phyloP scores from a whole-genome alignment of 2,797 vertebrate species.

The Tympanoctomys barrerae region DNA sequence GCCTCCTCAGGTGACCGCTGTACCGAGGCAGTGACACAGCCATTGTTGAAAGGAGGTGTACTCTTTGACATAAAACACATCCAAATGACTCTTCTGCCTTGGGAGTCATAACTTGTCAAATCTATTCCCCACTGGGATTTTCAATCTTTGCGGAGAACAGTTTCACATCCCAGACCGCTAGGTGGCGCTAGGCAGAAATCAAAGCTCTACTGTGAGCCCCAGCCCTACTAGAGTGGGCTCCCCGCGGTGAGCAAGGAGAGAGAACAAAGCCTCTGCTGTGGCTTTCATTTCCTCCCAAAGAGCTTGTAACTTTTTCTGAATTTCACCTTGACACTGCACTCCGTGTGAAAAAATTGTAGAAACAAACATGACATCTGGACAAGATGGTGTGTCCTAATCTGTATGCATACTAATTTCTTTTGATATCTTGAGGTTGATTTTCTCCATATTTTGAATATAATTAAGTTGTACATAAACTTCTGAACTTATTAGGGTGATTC shows the following conservation, averaged over 20 bases:
- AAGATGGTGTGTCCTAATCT: neutral
- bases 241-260: neutral
- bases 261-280: slow-evolving; percentile 15
- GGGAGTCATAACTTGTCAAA: slow-evolving; percentile 75
- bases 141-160: slow-evolving; percentile 41
- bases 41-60: neutral
- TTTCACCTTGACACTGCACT: slow-evolving; percentile 39
- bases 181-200: slow-evolving; percentile 85
- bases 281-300: neutral
- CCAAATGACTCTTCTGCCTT: slow-evolving; percentile 61
- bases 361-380: neutral
- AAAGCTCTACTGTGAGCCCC: neutral
- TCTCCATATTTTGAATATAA: slow-evolving; percentile 44
- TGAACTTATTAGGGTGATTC: slow-evolving; percentile 21
- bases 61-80: slow-evolving; percentile 17
- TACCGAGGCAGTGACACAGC: neutral
- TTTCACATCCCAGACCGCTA: slow-evolving; percentile 68
- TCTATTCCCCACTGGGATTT: slow-evolving; percentile 81
- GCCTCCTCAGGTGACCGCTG: neutral
- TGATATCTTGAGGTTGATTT: slow-evolving; percentile 39
- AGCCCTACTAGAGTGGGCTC: neutral
- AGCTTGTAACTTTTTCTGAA: slow-evolving; percentile 41
- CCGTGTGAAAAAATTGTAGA: slow-evolving; percentile 32
- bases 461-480: slow-evolving; percentile 18
- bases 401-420: slow-evolving; percentile 32